Percentiles rank a stretch among this genome's conserved stretches.
These are phyloP conservation scores for Muscidifurax raptorellus DNA, from an alignment of 1,140 invertebrate species.

Conservation along the genomic window DNA sequence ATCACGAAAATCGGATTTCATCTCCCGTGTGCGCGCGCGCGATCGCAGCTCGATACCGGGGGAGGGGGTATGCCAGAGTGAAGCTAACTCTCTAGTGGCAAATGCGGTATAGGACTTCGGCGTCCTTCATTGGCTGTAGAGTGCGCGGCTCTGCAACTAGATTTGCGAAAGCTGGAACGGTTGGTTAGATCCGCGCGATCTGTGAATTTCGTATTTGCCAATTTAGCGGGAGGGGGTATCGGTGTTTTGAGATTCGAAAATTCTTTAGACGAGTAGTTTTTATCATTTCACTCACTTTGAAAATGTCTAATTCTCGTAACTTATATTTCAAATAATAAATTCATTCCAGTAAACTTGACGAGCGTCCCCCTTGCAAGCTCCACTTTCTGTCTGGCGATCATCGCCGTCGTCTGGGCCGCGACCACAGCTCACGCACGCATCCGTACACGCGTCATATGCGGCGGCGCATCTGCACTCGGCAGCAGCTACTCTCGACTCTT, in stretches of 20 bases:
- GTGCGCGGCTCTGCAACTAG: neutral
- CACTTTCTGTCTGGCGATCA: neutral
- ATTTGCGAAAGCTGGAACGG: neutral
- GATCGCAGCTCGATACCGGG: conserved; percentile 16
- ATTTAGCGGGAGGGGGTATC: no score
- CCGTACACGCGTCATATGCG: neutral
- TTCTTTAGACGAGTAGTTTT: no score
- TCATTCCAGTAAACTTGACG: no score
- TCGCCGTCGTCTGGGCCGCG: neutral
- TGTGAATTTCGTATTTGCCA: no score
- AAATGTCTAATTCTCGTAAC: no score
- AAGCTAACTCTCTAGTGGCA: neutral
- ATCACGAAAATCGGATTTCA: conserved; percentile 52
- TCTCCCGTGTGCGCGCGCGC: neutral
- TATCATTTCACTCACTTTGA: no score
- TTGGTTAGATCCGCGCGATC: no score
- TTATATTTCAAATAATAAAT: no score
- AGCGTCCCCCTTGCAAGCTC: neutral
- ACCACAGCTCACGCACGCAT: neutral
- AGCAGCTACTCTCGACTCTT: neutral
- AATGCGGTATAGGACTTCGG: neutral
- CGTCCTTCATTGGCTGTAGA: neutral
- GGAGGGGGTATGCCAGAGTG: neutral
- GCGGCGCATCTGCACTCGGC: neutral
- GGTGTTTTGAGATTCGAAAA: no score